Conservation (phyloP, 2,888 invertebrate genomes). For the Luperina nickerlii region DNA sequence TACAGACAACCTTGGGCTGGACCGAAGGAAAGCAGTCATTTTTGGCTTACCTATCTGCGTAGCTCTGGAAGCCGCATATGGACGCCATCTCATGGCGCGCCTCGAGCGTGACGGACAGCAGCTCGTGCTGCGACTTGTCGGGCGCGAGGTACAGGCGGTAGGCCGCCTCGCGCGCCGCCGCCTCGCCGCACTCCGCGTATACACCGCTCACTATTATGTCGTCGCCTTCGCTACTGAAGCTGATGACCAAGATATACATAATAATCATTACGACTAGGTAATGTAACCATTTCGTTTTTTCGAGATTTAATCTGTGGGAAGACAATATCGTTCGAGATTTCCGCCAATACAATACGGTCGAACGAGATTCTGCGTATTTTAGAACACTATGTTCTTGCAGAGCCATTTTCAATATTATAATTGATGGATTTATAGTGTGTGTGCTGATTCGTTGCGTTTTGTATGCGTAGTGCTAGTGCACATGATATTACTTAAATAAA, state of each 20-base stretch:
- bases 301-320: background rate
- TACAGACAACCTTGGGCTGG: background rate
- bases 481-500: too few species aligned
- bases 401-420: background rate
- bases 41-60: slow-evolving; percentile 93
- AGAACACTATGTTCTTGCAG: background rate
- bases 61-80: slow-evolving; percentile 97
- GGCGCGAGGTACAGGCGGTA: slow-evolving; percentile 96
- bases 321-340: background rate
- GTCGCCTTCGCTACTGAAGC: slow-evolving; percentile 92
- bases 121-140: slow-evolving; percentile 93
- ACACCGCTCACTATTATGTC: slow-evolving; percentile 94
- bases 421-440: background rate
- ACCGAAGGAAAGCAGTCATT: background rate
- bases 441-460: background rate
- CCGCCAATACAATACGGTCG: background rate
- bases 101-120: slow-evolving; percentile 93
- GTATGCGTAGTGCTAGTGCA: too few species aligned
- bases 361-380: background rate
- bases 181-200: slow-evolving; percentile 95
- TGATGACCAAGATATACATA: background rate
- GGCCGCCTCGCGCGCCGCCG: slow-evolving; percentile 95
- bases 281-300: background rate
- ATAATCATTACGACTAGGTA: background rate
- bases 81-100: slow-evolving; percentile 95